A percentile compares a stretch with the other conserved stretches of the same genome.
Conservation (phyloP, 2,113 vertebrate species). For the Physeter macrocephalus region DNA sequence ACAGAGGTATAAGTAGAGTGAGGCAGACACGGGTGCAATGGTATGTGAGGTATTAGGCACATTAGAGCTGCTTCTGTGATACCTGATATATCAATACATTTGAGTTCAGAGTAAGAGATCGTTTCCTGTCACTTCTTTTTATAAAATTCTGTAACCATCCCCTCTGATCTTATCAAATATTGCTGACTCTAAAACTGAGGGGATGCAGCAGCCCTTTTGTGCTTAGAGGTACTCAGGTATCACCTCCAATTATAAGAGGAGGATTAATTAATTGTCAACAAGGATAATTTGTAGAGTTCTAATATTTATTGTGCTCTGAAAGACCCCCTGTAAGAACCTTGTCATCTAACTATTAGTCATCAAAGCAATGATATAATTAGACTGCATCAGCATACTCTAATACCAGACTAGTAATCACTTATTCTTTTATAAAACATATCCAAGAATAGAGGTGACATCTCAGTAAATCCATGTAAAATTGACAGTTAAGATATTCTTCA, state of each 20-base stretch:
- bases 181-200: not conserved
- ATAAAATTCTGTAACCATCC: not conserved
- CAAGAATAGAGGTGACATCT: not conserved
- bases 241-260: not conserved
- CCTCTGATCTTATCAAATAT: not conserved
- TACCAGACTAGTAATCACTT: not conserved
- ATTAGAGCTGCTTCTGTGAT: not conserved
- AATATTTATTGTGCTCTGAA: not conserved
- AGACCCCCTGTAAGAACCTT: not conserved
- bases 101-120: not conserved
- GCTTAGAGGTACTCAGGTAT: not conserved
- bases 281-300: not conserved
- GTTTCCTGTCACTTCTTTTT: not conserved
- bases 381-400: not conserved
- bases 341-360: not conserved
- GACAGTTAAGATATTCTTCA: not conserved
- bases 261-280: not conserved
- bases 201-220: not conserved
- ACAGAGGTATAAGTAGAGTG: too few species aligned
- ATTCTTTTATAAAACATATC: not conserved
- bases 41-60: not conserved
- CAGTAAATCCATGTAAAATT: not conserved
- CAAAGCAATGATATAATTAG: not conserved
- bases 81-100: not conserved
- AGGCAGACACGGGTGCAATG: not conserved